Evolutionary conservation across 2,113 vertebrate genomes (phyloP).

Genomic region (Reinhardtius hippoglossoides): DNA sequence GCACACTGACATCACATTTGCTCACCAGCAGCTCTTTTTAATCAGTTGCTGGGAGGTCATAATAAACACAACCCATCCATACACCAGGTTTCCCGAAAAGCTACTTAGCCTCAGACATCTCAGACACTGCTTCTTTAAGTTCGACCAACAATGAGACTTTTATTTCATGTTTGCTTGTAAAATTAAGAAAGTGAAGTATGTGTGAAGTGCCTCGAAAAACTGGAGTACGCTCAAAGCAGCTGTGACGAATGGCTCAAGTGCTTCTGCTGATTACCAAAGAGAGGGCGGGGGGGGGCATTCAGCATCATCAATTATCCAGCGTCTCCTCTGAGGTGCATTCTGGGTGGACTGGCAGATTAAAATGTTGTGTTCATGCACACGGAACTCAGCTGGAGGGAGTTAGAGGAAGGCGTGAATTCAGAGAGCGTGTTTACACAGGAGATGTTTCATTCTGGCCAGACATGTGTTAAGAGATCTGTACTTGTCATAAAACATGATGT

Average conservation of each 20-base stretch:
- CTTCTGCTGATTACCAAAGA: constrained; percentile 51
- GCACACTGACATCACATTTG: constrained; percentile 15
- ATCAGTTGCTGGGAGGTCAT: constrained; percentile 1
- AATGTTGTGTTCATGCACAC: neutral
- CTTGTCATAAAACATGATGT: constrained; percentile 36
- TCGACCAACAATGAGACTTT: constrained; percentile 25
- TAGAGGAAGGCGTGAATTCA: neutral
- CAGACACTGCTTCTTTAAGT: neutral
- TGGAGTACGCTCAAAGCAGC: constrained; percentile 17
- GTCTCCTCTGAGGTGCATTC: constrained; percentile 27
- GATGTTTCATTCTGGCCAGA: constrained; percentile 19
- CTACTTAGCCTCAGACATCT: neutral
- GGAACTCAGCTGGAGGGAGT: neutral
- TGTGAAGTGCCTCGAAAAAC: constrained; percentile 34
- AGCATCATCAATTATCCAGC: constrained; percentile 57
- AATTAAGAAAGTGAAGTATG: constrained; percentile 9
- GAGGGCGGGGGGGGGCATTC: constrained; percentile 33
- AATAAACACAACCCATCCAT: neutral
- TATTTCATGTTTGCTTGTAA: neutral
- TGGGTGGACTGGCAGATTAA: constrained; percentile 15
- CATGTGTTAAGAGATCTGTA: constrained; percentile 30
- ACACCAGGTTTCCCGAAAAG: neutral
- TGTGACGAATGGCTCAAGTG: constrained; percentile 34
- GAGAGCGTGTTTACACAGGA: constrained; percentile 17
- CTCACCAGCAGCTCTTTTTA: constrained; percentile 10